Base-by-base conservation (phyloP, 2,113 vertebrate genomes). In the Phyllopteryx taeniolatus region DNA sequence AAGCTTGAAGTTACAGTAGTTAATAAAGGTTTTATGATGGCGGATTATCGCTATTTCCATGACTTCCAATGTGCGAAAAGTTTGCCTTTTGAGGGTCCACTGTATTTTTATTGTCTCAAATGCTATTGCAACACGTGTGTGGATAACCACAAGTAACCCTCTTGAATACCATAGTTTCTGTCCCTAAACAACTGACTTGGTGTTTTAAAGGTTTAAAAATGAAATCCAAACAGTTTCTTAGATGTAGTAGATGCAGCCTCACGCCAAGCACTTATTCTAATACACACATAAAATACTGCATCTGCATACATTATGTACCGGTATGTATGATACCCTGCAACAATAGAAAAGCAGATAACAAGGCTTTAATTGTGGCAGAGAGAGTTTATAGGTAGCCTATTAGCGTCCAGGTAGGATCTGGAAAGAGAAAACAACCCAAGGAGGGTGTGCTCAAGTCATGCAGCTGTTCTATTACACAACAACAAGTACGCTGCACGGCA, bases 401-500 rank as follows among this genome's bases (percentile, higher is more conserved):
- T 92, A 90, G 75, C 80, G 84, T 71, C 22, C 85, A 79, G 70
- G 79, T 88, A 83, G 77, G 81, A 71, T 73, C 15, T 22, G 57
- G 6, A 60, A 8, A 8, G 39, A 73, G 42, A 79, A 90, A 88
- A 91, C 83, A 87, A 87, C 84, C 82, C 70, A 75, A 76, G 83
- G 81, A 85, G 77, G 80, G 77, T 6, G 70, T 67, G 72, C 66
- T 72, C 68, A 82, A 86, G 81, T 76, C 84, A 73, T 83, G 76
- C 88, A 88, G 83, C 87, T 90, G 86, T 87, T 91, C 83, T 67
- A 79, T 83, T 85, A 83, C 80, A 81, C 67, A 75, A 82, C 77
- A 86, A 90, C 86, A 90, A 85, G 84, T 81, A 74, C 57, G 75
- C 74, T 42, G 79, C 82, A 83, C 79, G 79, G 78, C 79, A 82